Base-by-base conservation (phyloP, 2,888 invertebrate species). In the Chymomyza caudatula region DNA sequence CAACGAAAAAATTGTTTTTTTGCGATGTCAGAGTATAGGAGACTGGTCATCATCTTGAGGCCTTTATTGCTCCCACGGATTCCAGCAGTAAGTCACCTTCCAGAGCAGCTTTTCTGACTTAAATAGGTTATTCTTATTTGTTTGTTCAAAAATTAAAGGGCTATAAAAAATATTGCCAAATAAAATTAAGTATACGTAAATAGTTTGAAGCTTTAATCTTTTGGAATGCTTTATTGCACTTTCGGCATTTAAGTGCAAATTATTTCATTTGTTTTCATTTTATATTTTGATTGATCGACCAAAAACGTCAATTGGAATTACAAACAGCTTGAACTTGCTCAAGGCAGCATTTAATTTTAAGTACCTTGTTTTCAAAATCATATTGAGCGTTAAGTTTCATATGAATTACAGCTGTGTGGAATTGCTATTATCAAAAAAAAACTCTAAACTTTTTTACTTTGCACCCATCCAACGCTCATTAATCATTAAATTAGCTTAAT, bases 261-360 rank as follows among this genome's bases (percentile, higher is more conserved):
- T 71, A 67, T 67, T 74, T 71, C 63, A 74, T 67, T 59, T 67
- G 44, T 59, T 70, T 69, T 22, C 11, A 53, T 22, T 15, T 51
- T 20, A 51, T 20, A 65, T 65, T 70, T 13, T 51, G 70, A 70
- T 69, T 69, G 70, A 70, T 69, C 56, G 59, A 61, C 61, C 61
- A 44, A 58, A 55, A 63, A 53, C 54, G 53, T 13, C 54, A 61
- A 54, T 58, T 60, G 42, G 60, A 13, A 44, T 5, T 5, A 51
- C 2, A 29, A 3, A 1, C 1, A 29, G 11, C 11, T 29, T 6
- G 1, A 29, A 11, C 11, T 29, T 2, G 4, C 29, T 37, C 29
- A 37, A 37, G 29, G 29, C 29, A 37, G 11, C 11, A 37, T 37
- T 37, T 37, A 37, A 37, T 37, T 8, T 8, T 11, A 37, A 37